Conservation (phyloP, 2,113 vertebrate species). For the Platysternon megacephalum region DNA sequence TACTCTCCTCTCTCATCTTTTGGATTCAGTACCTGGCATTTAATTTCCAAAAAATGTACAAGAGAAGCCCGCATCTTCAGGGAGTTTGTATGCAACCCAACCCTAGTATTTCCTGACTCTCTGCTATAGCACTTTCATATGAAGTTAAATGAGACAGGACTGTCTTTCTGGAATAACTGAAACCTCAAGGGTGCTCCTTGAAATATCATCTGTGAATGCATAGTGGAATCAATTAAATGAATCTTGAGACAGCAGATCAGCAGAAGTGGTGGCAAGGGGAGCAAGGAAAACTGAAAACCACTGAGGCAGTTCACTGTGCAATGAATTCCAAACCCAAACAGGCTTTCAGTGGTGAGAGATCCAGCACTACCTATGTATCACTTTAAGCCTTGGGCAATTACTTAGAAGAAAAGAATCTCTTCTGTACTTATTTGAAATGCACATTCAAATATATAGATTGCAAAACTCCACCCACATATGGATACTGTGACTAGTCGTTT, state of each 20-base stretch:
- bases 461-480: neutral
- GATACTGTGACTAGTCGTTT: neutral
- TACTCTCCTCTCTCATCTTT: neutral
- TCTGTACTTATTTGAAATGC: neutral
- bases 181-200: conserved; percentile 36
- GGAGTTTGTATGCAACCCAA: neutral
- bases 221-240: conserved; percentile 36
- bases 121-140: conserved; percentile 37
- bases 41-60: neutral
- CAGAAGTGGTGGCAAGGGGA: neutral
- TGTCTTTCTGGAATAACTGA: conserved; percentile 36
- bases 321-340: neutral
- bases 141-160: neutral
- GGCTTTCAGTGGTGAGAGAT: conserved; percentile 12
- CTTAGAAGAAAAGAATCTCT: neutral
- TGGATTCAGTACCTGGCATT: conserved; percentile 9
- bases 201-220: conserved; percentile 28
- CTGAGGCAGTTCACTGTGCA: conserved; percentile 45
- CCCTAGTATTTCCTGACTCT: neutral
- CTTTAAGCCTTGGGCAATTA: conserved; percentile 16
- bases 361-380: neutral
- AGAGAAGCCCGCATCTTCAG: neutral
- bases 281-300: conserved; percentile 25
- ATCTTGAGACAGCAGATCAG: neutral
- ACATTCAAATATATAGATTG: neutral